phyloP scores from a whole-genome alignment of 2,888 invertebrate species.

The Acronicta leporina region DNA sequence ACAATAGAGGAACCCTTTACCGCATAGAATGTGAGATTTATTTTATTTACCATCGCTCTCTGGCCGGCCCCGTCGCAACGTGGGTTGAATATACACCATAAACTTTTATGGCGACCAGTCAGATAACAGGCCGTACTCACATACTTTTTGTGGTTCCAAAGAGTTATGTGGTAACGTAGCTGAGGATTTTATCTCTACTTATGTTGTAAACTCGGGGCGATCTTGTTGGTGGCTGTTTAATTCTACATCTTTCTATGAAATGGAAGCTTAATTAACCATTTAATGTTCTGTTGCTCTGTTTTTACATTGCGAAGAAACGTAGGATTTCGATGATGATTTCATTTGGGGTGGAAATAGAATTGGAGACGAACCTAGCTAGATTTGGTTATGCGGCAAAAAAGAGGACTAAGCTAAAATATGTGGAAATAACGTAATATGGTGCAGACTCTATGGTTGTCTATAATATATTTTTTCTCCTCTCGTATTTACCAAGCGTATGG shows the following conservation, averaged over 20 bases:
- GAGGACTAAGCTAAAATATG: slow-evolving; percentile 1
- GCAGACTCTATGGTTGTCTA: slow-evolving; percentile 17
- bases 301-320: not conserved
- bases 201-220: not conserved
- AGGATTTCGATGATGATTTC: not conserved
- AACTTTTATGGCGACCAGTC: slow-evolving; percentile 73
- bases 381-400: not conserved
- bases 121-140: slow-evolving; percentile 63
- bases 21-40: slow-evolving; percentile 68
- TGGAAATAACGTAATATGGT: slow-evolving; percentile 9
- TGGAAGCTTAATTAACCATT: not conserved
- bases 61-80: slow-evolving; percentile 54
- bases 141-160: slow-evolving; percentile 60
- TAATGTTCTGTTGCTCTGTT: too few species aligned
- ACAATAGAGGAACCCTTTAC: slow-evolving; percentile 67
- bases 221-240: not conserved
- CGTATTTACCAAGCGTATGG: slow-evolving; percentile 28
- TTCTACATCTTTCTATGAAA: not conserved
- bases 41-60: slow-evolving; percentile 63
- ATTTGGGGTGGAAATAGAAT: not conserved
- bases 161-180: slow-evolving; percentile 40
- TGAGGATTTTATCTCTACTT: slow-evolving; percentile 24
- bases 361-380: not conserved
- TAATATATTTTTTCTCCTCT: slow-evolving; percentile 13
- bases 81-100: slow-evolving; percentile 72